Percentiles rank a stretch among this genome's conserved stretches.
These are phyloP conservation scores for Delphinapterus leucas DNA, from an alignment of 2,113 vertebrate species.

Conservation along the genomic window DNA sequence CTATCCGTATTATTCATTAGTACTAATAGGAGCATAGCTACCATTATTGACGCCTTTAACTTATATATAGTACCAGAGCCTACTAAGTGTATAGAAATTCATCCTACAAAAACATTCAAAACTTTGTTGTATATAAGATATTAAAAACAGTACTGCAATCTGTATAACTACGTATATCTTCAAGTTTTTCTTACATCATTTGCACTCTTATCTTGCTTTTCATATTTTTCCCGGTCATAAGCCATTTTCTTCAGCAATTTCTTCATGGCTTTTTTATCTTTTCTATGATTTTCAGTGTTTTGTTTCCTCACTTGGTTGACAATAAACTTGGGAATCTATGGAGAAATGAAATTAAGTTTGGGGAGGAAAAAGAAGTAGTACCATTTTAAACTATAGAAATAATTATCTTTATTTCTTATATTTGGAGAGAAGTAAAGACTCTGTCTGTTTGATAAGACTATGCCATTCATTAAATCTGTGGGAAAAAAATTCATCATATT, in stretches of 20 bases:
- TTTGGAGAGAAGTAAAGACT: background rate
- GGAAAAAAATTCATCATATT: background rate
- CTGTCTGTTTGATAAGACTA: background rate
- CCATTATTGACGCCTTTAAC: background rate
- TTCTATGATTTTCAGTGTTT: conserved; percentile 90
- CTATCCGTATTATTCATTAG: background rate
- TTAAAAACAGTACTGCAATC: background rate
- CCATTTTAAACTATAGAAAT: background rate
- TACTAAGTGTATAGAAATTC: background rate
- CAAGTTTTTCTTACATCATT: conserved; percentile 84
- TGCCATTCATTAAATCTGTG: background rate
- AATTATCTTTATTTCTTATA: background rate
- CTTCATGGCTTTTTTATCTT: conserved; percentile 89
- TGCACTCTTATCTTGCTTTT: conserved; percentile 84
- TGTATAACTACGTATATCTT: background rate
- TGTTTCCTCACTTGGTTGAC: conserved; percentile 95
- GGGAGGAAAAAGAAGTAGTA: background rate
- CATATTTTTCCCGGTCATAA: conserved; percentile 88
- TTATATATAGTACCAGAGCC: background rate
- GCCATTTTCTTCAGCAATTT: conserved; percentile 97
- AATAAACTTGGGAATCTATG: conserved; percentile 97
- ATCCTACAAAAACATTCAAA: background rate
- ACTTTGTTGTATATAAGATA: background rate
- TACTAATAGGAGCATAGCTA: background rate
- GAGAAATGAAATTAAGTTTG: conserved; percentile 36